Evolutionary conservation across 2,113 vertebrate species (phyloP).

Genomic region (Helogale parvula): DNA sequence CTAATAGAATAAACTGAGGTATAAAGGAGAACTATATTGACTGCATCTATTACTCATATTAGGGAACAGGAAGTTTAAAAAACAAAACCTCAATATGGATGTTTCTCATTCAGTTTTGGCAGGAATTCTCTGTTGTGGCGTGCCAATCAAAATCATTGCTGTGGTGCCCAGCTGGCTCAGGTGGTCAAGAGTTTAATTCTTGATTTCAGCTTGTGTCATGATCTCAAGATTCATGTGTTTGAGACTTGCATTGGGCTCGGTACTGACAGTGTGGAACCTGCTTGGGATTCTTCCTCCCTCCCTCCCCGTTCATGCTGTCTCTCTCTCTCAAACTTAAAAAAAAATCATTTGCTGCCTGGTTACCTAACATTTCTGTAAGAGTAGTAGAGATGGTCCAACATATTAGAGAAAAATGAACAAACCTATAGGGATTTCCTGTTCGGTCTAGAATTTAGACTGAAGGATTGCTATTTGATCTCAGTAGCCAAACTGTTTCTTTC

Average conservation of each 20-base stretch:
- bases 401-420: not conserved
- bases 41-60: not conserved
- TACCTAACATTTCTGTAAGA: not conserved
- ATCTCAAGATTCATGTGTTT: too few species aligned
- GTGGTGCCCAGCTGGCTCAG: too few species aligned
- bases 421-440: conserved; percentile 8
- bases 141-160: not conserved
- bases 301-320: too few species aligned
- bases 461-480: conserved; percentile 10
- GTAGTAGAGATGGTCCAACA: not conserved
- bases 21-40: not conserved
- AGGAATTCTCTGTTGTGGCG: not conserved
- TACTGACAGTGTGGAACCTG: too few species aligned
- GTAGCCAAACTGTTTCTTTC: not conserved
- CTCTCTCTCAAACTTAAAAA: too few species aligned
- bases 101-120: not conserved
- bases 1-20: not conserved
- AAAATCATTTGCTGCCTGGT: not conserved
- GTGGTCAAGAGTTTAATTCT: too few species aligned
- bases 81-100: not conserved
- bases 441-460: not conserved
- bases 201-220: too few species aligned
- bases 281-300: too few species aligned
- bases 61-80: not conserved
- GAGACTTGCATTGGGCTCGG: too few species aligned